Conservation (phyloP, 2,797 vertebrate species). For the Dendrocincla fuliginosa region DNA sequence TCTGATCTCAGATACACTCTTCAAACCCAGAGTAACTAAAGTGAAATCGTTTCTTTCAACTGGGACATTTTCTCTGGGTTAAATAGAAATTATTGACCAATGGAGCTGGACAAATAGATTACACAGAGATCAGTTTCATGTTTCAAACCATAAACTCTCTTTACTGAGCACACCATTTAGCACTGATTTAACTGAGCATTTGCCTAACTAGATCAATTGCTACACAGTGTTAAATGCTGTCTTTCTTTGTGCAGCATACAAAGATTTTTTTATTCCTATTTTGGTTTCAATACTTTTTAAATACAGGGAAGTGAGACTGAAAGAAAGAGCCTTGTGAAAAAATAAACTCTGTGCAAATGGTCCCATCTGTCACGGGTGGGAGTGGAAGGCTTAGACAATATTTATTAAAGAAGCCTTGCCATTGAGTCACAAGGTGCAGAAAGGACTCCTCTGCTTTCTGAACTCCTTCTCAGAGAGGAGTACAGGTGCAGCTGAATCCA, state of each 20-base stretch:
- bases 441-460: too few species aligned
- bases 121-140: neutral
- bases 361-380: too few species aligned
- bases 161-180: neutral
- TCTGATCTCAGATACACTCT: conserved; percentile 50
- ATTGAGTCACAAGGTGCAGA: too few species aligned
- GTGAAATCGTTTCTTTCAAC: conserved; percentile 42
- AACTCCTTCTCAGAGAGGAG: too few species aligned
- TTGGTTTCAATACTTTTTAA: neutral
- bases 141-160: neutral
- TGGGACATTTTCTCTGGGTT: conserved; percentile 38
- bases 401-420: too few species aligned
- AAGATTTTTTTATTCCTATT: neutral
- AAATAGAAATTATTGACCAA: conserved; percentile 41
- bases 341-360: neutral
- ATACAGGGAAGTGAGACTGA: neutral
- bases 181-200: neutral
- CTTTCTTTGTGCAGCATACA: neutral
- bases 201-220: neutral
- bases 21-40: conserved; percentile 43
- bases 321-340: neutral
- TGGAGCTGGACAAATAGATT: neutral
- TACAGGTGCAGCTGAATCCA: too few species aligned
- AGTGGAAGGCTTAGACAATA: too few species aligned
- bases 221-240: neutral